Percentiles rank a stretch among this genome's conserved stretches.
phyloP scores from a whole-genome alignment of 1,140 invertebrate species.

The Magallana gigas region DNA sequence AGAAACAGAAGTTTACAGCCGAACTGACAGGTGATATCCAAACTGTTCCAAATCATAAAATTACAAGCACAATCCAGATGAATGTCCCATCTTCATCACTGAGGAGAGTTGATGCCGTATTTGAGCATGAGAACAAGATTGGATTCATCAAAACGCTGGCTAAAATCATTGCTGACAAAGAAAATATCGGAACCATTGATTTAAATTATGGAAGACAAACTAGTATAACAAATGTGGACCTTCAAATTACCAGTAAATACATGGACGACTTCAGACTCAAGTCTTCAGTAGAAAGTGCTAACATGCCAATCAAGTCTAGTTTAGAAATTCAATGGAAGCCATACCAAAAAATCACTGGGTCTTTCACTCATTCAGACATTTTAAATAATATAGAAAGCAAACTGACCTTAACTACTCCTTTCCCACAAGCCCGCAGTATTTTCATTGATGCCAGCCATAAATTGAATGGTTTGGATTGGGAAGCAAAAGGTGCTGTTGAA shows the following conservation, averaged over 20 bases:
- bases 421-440: constrained; percentile 48
- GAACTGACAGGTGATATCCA: constrained; percentile 53
- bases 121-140: constrained; percentile 60
- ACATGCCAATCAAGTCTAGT: constrained; percentile 55
- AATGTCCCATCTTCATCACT: constrained; percentile 47
- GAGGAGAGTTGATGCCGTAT: constrained; percentile 34
- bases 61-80: constrained; percentile 44
- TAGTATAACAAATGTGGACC: constrained; percentile 49
- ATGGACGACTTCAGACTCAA: constrained; percentile 59
- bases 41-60: constrained; percentile 29
- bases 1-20: constrained; percentile 50
- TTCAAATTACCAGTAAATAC: constrained; percentile 47
- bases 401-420: constrained; percentile 57
- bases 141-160: constrained; percentile 52
- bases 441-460: constrained; percentile 46
- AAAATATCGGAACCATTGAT: constrained; percentile 57
- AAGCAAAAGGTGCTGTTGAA: constrained; percentile 42
- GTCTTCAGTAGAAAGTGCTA: constrained; percentile 54
- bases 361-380: constrained; percentile 46
- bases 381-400: constrained; percentile 49
- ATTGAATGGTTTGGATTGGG: constrained; percentile 58
- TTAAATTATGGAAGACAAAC: constrained; percentile 48
- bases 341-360: constrained; percentile 43
- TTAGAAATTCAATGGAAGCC: constrained; percentile 54
- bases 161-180: constrained; percentile 54